Evolutionary conservation across 2,113 vertebrate species (phyloP).

Genomic region (Felis catus): F.catus_Fca126_mat1.0 CM031418.1:135230501-135231000

Average conservation of each 20-base stretch:
- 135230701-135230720: neutral
- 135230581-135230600: neutral
- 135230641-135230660: accelerated
- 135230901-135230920: too few relatives aligned
- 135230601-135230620: neutral
- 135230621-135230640: neutral
- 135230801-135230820: too few relatives aligned
- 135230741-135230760: accelerated
- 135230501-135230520: too few relatives aligned
- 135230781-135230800: neutral
- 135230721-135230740: neutral
- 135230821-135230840: too few relatives aligned
- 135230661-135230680: too few relatives aligned
- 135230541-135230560: neutral
- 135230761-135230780: neutral
- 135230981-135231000: too few relatives aligned
- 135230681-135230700: neutral
- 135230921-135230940: too few relatives aligned
- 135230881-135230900: too few relatives aligned
- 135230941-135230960: too few relatives aligned
- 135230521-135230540: neutral
- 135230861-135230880: too few relatives aligned
- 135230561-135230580: neutral
- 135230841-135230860: too few relatives aligned
- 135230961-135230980: too few relatives aligned